Percentiles rank a stretch among this genome's conserved stretches.
Evolutionary conservation across 2,888 invertebrate species (phyloP).

Genomic region (Dryobotodes eremita): DNA sequence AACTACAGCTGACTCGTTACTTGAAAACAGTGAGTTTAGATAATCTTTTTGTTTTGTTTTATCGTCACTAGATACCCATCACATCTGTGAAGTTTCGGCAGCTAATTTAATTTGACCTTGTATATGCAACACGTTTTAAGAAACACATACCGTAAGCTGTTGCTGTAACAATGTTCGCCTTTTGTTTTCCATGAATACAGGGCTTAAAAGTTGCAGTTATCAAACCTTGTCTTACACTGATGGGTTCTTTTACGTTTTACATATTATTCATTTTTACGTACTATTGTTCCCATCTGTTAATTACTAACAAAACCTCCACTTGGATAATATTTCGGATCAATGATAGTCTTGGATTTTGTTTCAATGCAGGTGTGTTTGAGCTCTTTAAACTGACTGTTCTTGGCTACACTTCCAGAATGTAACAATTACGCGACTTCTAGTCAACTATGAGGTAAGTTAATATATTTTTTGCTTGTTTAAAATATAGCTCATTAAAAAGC

Average conservation of each 20-base stretch:
- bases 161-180: neutral
- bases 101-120: no score
- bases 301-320: constrained; percentile 2
- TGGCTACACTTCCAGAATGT: constrained; percentile 80
- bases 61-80: no score
- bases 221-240: neutral
- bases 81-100: no score
- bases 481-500: no score
- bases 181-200: neutral
- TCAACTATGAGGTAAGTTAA: constrained; percentile 69
- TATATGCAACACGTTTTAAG: neutral
- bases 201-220: neutral
- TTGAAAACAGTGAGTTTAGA: no score
- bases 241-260: neutral
- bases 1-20: no score
- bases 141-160: neutral
- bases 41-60: no score
- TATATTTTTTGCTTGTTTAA: neutral
- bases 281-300: constrained; percentile 17
- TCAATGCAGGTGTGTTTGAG: constrained; percentile 80
- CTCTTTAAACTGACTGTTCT: constrained; percentile 75
- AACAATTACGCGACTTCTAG: constrained; percentile 42
- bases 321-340: constrained; percentile 14
- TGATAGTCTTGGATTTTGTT: constrained; percentile 84
- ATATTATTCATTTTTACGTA: neutral